Conservation (phyloP, 2,888 invertebrate species). For the Microctonus aethiopoides region DNA sequence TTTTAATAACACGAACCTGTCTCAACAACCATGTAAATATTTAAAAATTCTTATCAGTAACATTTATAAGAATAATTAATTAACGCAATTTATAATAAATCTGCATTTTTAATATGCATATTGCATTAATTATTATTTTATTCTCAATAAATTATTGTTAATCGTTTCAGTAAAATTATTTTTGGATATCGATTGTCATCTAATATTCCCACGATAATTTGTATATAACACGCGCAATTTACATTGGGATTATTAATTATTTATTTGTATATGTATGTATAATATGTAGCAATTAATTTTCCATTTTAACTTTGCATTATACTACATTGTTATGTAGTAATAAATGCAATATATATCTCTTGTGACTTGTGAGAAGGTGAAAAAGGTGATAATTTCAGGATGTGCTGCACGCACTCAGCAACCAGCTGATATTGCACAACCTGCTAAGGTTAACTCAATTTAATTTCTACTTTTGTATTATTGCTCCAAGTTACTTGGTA, state of each 20-base stretch:
- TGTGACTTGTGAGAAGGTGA: neutral
- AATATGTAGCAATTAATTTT: neutral
- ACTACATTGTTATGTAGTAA: no score
- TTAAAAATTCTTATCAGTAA: conserved; percentile 43
- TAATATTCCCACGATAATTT: conserved; percentile 4
- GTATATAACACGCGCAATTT: neutral
- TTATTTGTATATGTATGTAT: neutral
- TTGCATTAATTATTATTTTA: neutral
- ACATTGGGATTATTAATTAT: neutral
- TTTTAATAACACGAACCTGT: conserved; percentile 44
- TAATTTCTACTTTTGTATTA: neutral
- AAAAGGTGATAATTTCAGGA: neutral
- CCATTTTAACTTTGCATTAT: neutral
- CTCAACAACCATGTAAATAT: conserved; percentile 49
- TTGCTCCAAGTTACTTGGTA: neutral
- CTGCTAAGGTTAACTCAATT: neutral
- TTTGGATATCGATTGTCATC: conserved; percentile 19
- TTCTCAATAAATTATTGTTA: neutral
- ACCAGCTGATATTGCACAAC: neutral
- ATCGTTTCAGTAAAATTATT: neutral
- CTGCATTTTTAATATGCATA: neutral
- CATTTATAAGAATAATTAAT: conserved; percentile 4
- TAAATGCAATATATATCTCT: neutral
- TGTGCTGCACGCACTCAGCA: neutral
- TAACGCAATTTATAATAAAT: neutral